Conservation (phyloP, 2,113 vertebrate species). For the Ciconia stormi region DNA sequence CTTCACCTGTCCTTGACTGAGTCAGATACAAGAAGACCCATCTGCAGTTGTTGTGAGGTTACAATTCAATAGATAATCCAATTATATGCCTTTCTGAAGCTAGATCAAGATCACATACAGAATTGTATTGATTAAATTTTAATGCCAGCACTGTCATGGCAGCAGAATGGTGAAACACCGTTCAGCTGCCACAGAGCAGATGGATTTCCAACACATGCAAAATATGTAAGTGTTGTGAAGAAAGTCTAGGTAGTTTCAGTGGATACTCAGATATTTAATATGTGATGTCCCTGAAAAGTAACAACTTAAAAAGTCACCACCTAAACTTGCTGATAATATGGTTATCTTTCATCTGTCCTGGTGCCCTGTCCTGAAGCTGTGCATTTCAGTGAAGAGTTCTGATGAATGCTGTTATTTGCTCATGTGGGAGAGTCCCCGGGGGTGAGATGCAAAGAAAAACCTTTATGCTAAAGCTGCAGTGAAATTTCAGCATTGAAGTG, state of each 20-base stretch:
- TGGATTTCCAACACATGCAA: background rate
- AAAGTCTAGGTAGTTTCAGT: background rate
- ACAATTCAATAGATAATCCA: constrained; percentile 27
- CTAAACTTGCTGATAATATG: background rate
- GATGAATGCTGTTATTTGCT: background rate
- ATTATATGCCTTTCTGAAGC: constrained; percentile 24
- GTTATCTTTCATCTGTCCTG: background rate
- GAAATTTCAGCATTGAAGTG: background rate
- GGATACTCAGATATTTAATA: background rate
- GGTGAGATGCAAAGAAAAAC: background rate
- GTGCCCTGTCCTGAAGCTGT: background rate
- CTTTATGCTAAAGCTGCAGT: background rate
- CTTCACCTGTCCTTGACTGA: constrained; percentile 22
- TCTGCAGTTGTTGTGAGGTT: constrained; percentile 1
- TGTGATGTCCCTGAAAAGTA: background rate
- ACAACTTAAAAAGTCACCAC: background rate
- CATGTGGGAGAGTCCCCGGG: background rate
- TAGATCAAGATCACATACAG: background rate
- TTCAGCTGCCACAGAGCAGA: background rate
- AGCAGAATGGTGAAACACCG: background rate
- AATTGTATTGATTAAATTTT: constrained; percentile 14
- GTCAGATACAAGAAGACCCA: background rate
- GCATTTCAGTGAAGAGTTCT: background rate
- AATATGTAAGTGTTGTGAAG: background rate
- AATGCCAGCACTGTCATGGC: background rate